Percentiles rank a stretch among this genome's conserved stretches.
These are phyloP conservation scores for Pachyramphus minor DNA, from an alignment of 2,113 vertebrate genomes.

Conservation along the genomic window DNA sequence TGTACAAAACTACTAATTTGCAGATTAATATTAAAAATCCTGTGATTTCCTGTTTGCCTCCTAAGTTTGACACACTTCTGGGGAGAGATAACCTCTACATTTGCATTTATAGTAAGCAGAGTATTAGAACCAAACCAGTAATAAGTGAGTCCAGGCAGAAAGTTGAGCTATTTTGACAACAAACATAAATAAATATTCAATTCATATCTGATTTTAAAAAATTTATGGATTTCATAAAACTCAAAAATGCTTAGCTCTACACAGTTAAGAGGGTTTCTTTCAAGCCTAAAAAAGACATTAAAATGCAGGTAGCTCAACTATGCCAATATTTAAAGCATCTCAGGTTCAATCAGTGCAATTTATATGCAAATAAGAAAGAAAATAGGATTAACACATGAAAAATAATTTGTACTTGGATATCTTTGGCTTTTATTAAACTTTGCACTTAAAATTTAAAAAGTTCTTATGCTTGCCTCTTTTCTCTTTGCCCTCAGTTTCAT, in stretches of 20 bases:
- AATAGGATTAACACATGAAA: background rate
- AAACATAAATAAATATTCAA: background rate
- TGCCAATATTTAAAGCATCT: background rate
- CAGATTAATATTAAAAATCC: conserved; percentile 5
- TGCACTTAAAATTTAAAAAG: background rate
- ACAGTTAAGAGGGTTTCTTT: background rate
- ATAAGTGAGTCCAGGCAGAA: background rate
- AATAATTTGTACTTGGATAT: background rate
- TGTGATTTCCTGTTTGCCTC: background rate
- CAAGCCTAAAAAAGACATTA: background rate
- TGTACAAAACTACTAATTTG: background rate
- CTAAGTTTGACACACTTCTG: background rate
- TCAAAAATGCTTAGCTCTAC: background rate
- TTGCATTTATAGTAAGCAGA: background rate
- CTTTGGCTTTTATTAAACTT: background rate
- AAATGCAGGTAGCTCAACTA: background rate
- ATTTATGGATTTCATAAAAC: background rate
- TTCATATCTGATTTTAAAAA: background rate
- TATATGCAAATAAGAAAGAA: background rate
- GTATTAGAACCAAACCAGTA: background rate
- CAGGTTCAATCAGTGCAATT: background rate
- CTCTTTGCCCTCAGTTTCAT: background rate
- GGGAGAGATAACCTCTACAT: background rate
- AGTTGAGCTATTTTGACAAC: background rate
- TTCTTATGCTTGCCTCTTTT: background rate